Evolutionary conservation across 92 coral and sea anemone genomes (phyloP), one percentile per base, ranked within the genome.

Genomic region (Porites cylindrica): DNA sequence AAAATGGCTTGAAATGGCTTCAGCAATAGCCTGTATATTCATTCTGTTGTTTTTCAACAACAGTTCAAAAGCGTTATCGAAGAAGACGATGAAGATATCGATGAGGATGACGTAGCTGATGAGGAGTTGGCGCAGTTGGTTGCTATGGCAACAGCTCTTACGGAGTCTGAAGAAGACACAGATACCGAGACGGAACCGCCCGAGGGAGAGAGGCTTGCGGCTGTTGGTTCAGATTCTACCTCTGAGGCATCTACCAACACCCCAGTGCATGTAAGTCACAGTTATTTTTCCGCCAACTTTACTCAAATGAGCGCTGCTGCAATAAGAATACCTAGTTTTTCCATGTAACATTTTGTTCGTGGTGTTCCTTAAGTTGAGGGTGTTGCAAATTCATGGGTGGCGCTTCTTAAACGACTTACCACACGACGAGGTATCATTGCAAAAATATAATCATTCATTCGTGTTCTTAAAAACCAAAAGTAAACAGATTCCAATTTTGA

Each of bases 91-190:
- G 99, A 96, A 72, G 97, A 91, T 72, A 88, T 93, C 76, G 99
- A 96, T 56, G 99, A 96, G 62, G 96, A 95, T 82, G 99, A 95
- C 85, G 91, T 96, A 29, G 94, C 91, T 21, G 93, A 96, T 84
- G 94, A 94, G 85, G 99, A 96, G 74, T 82, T 96, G 51, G 99
- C 99, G 20, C 90, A 95, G 52, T 91, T 96, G 70, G 99, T 96
- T 85, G 99, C 99, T 58, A 95, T 96, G 98, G 98, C 99, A 66
- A 89, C 92, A 8, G 99, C 93, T 17, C 78, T 84, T 67, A 91
- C 94, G 2, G 99, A 96, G 72, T 91, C 95, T 29, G 99, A 94
- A 63, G 86, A 89, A 5, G 99, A 96, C 13, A 86, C 92, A 2
- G 99, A 93, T 47, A 94, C 92, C 18, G 92, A 90, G 51, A 66